Base-by-base conservation (phyloP, 2,888 invertebrate species). In the Teleiodes luculella region DNA sequence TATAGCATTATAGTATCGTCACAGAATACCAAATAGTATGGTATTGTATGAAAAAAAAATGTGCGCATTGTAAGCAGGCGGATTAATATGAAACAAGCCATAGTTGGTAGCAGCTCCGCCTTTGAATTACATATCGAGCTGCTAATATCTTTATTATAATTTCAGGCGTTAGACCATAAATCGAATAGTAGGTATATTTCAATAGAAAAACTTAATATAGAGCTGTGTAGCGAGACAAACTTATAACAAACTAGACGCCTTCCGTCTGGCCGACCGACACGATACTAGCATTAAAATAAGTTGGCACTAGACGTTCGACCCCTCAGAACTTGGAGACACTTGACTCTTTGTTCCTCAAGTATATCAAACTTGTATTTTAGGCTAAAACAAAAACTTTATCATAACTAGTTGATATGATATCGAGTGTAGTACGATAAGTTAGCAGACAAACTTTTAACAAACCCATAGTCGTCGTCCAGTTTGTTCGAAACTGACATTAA, bases 201-300 rank as follows among this genome's bases (percentile, higher is more conserved):
- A 33, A 8, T 8, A 6, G 33, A 33, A 33, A 33, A 33, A 33
- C 11, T 6, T 6, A 33, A 11, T 33, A n/a, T 24, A 24, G 6
- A 24, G 6, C 24, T 3, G 24, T 24, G 37, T 58, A 24, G 33
- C n/a, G 47, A 10, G 57, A 57, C 57, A 47, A 71, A 76, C 65
- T 72, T 70, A 57, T 64, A 65, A 65, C 64, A 68, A 73, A 70
- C 67, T 62, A 56, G 61, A 62, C 64, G 57, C 57, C 61, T 65
- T 60, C 65, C 60, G 61, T 59, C 16, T 33, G 14, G 18, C 47
- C 58, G 57, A 62, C 62, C 59, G 61, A 73, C 70, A 68, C 58
- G 63, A 60, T 66, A 66, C 63, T 62, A 67, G 66, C 66, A 64
- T 66, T 69, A 68, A 67, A 72, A 76, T 72, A 76, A 65, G 65